Evolutionary conservation across 2,113 vertebrate genomes (phyloP), one percentile per base, ranked within the genome.

Genomic region (Channa maculata): DNA sequence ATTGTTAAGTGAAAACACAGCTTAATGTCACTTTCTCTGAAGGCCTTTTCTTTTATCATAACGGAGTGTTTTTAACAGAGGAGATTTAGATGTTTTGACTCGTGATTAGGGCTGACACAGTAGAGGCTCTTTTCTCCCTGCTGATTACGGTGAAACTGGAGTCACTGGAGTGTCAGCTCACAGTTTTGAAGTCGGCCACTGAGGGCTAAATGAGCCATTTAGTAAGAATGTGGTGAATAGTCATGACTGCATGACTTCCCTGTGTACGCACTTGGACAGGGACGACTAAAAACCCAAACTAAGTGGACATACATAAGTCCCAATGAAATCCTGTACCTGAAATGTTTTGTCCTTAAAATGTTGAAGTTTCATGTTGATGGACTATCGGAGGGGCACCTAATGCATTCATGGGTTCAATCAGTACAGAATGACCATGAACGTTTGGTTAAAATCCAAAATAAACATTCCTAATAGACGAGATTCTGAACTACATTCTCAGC

Each of bases 131-230:
- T 39, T n/a, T 1, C 46, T 54, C 45, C 44, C 33, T 5, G 63
- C n/a, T 36, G 7, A 38, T 55, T 6, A 51, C 3, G n/a, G 14
- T 14, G 34, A 11, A 15, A 45, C 6, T 39, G n/a, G 46, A 45
- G 43, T 5, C 3, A 58, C 14, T 39, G 51, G 45, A 50, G 33
- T 6, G 13, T 6, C 49, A 51, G 11, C 34, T 9, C 8, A 37
- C 74, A 75, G 43, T 70, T 45, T 44, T 52, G 46, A 66, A 54
- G 43, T 63, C 15, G 45, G 24, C 75, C 67, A 66, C 67, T 2
- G 45, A 81, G 61, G 79, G 77, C 50, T 76, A 24, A 80, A 70
- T 58, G 80, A 77, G 65, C 49, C 61, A 12, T 74, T 45, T 36
- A 44, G 6, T 44, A 34, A 61, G 68, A 13, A 14, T 51, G 48